A percentile compares a stretch with the other conserved stretches of the same genome.
These are phyloP conservation scores for Rhopalosiphum padi DNA, from an alignment of 1,140 invertebrate genomes.

Conservation along the genomic window DNA sequence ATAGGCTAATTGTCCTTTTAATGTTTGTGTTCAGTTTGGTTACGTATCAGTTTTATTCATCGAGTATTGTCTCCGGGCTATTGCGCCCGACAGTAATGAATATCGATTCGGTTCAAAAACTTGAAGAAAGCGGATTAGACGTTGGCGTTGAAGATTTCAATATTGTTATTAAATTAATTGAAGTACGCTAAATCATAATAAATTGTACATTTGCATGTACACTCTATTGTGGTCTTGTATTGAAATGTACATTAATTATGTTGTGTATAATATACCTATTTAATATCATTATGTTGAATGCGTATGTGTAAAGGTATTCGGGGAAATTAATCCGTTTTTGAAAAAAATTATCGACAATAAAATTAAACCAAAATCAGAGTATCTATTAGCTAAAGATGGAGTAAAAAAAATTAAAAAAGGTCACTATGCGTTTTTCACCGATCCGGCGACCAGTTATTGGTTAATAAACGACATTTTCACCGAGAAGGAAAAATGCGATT, in stretches of 20 bases:
- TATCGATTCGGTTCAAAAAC: slow-evolving; percentile 22
- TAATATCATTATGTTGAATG: neutral
- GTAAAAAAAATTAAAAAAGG: slow-evolving; percentile 61
- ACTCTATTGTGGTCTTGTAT: neutral
- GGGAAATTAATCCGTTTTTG: neutral
- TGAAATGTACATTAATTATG: neutral
- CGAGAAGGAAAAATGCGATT: slow-evolving; percentile 63
- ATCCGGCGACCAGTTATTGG: slow-evolving; percentile 57
- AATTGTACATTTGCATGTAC: neutral
- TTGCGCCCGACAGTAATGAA: slow-evolving; percentile 36
- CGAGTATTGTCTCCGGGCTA: slow-evolving; percentile 62
- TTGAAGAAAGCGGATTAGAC: slow-evolving; percentile 44
- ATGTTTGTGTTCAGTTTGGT: slow-evolving; percentile 63
- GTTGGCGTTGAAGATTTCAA: slow-evolving; percentile 23
- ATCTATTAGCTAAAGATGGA: slow-evolving; percentile 63
- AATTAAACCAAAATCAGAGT: slow-evolving; percentile 38
- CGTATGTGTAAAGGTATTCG: neutral
- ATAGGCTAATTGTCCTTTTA: slow-evolving; percentile 21
- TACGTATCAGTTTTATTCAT: slow-evolving; percentile 67
- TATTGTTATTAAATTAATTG: neutral
- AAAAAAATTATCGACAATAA: slow-evolving; percentile 25
- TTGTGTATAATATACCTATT: too few relatives aligned
- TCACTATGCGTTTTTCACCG: slow-evolving; percentile 59
- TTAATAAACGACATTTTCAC: slow-evolving; percentile 61
- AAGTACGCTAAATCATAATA: neutral